Base-by-base conservation (phyloP, 2,113 vertebrate genomes). In the Microcebus ravelobensis region DNA sequence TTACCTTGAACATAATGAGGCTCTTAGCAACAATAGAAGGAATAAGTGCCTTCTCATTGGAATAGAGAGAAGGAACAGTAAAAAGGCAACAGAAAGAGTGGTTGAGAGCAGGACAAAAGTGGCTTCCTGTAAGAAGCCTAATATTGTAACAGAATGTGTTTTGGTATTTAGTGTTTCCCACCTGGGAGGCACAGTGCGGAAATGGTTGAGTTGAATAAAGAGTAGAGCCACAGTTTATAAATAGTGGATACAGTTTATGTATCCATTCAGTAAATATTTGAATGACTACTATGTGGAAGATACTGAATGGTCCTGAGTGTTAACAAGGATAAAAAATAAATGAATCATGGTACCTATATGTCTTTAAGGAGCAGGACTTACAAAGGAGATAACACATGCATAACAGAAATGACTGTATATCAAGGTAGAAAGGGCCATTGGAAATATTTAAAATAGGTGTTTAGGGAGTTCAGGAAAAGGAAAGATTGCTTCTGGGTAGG, bases 1-100 rank as follows among this genome's bases (percentile, higher is more conserved):
- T 95, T 97, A 97, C 97, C 96, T 98, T 97, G 94, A 95, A 82
- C 96, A 97, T 96, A 98, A 97, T 97, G 91, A 96, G 94, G 90
- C 96, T 79, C 71, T 97, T 96, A 95, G 91, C 87, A 79, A 97
- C 96, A 97, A 96, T 82, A 76, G 95, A 79, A 81, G 63, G 94
- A 95, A 95, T 90, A 92, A 97, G 95, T 96, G 94, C 79, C 87
- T 96, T 95, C 96, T 93, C 70, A 52, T 20, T 94, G 93, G 90
- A 93, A 61, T 39, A 45, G 93, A 84, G 82, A 95, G 95, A 94
- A 88, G 80, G 76, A 82, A 90, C 94, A 87, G 95, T 88, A 88
- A 91, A 96, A 96, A 94, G 96, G 93, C 96, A 88, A 45, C 45
- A 90, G 94, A 77, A 91, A 90, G 95, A 90, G 63, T 52, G 65